Evolutionary conservation across 2,888 invertebrate species (phyloP).

Genomic region (Pterobdella sp.): DNA sequence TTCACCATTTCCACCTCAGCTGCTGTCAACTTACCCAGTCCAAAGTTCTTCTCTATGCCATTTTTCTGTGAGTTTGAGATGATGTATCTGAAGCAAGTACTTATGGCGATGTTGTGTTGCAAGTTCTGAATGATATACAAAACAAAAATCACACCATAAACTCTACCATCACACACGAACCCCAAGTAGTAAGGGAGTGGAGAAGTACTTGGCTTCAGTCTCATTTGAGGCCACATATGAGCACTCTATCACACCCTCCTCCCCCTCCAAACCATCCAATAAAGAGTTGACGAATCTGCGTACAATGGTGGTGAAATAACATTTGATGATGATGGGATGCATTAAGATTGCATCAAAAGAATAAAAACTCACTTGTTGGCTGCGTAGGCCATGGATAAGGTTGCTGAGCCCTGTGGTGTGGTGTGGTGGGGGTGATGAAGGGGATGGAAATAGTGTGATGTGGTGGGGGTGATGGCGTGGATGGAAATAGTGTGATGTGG

Average conservation of each 20-base stretch:
- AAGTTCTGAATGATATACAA: no score
- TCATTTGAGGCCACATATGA: constrained; percentile 76
- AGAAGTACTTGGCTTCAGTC: constrained; percentile 84
- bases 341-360: background rate
- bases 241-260: constrained; percentile 80
- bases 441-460: background rate
- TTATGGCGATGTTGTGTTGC: no score
- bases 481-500: no score
- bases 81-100: background rate
- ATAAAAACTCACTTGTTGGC: constrained; percentile 63
- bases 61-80: constrained; percentile 58
- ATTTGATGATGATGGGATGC: constrained; percentile 78
- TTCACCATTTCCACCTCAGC: constrained; percentile 76
- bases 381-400: constrained; percentile 94
- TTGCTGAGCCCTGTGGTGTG: constrained; percentile 80
- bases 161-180: constrained; percentile 42
- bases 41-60: constrained; percentile 86
- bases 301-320: constrained; percentile 96
- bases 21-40: constrained; percentile 72
- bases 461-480: no score
- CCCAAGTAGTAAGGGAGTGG: constrained; percentile 74
- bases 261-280: constrained; percentile 76
- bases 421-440: background rate
- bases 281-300: constrained; percentile 67
- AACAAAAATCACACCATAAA: background rate